A percentile compares a stretch with the other conserved stretches of the same genome.
Evolutionary conservation across 2,888 invertebrate genomes (phyloP).

Genomic region (Idaea dimidiata): DNA sequence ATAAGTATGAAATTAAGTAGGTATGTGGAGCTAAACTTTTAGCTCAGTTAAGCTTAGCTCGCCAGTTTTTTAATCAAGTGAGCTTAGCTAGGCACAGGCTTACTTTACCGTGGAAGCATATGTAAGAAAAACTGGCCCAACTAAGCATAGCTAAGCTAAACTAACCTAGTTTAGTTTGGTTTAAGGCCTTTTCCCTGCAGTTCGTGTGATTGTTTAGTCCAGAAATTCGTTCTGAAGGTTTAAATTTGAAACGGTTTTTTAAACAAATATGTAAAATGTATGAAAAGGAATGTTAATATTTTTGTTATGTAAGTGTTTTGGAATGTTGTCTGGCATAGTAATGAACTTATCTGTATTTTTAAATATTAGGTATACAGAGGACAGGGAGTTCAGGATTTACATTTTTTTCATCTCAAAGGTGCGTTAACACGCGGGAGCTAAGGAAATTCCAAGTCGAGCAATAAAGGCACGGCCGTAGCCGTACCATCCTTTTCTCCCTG

Average conservation of each 20-base stretch:
- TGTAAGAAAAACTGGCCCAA: too few species aligned
- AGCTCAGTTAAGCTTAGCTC: not conserved
- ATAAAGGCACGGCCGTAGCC: too few species aligned
- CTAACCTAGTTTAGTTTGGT: not conserved
- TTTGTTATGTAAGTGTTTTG: not conserved
- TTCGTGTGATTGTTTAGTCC: not conserved
- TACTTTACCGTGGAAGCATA: too few species aligned
- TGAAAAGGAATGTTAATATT: constrained; percentile 5
- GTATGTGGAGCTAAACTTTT: too few species aligned
- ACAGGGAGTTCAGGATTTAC: not conserved
- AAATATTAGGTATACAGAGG: not conserved
- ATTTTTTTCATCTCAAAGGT: too few species aligned
- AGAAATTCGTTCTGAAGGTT: constrained; percentile 25
- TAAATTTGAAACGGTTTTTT: constrained; percentile 11
- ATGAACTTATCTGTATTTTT: not conserved
- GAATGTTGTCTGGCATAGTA: not conserved
- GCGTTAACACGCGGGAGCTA: too few species aligned
- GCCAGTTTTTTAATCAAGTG: too few species aligned
- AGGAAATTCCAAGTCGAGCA: too few species aligned
- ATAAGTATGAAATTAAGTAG: too few species aligned
- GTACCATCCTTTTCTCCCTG: too few species aligned
- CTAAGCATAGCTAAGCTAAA: not conserved
- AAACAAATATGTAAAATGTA: constrained; percentile 26
- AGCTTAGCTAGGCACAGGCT: too few species aligned
- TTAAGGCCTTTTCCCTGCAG: not conserved